Conservation (phyloP, 2,113 vertebrate species). For the Triplophysa dalaica region DNA sequence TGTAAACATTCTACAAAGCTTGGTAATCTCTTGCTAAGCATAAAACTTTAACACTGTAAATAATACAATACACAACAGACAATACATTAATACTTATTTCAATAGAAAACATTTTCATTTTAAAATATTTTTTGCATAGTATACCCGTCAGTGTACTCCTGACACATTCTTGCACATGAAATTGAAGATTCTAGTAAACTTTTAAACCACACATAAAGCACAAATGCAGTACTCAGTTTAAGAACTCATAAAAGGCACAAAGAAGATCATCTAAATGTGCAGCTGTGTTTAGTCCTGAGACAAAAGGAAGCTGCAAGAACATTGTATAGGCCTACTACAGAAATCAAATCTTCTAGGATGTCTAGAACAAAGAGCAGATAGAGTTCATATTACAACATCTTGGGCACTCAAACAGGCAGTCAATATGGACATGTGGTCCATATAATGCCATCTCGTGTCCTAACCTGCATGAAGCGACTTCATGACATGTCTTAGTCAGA, state of each 20-base stretch:
- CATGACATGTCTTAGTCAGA: constrained; percentile 56
- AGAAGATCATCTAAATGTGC: neutral
- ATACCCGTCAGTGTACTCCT: neutral
- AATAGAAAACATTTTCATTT: neutral
- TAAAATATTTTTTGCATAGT: neutral
- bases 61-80: neutral
- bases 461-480: neutral
- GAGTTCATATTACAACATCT: constrained; percentile 4
- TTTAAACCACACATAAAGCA: neutral
- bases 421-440: neutral
- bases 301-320: neutral
- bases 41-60: constrained; percentile 13
- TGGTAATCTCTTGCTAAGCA: neutral
- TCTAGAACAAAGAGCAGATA: neutral
- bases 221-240: neutral
- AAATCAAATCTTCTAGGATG: neutral
- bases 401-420: neutral
- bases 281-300: neutral
- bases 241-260: constrained; percentile 9
- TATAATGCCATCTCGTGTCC: neutral
- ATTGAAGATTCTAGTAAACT: neutral
- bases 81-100: neutral
- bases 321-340: neutral
- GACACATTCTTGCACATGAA: neutral
- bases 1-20: constrained; percentile 8